Base-by-base conservation (phyloP, 2,797 vertebrate genomes). In the Microtus californicus region DNA sequence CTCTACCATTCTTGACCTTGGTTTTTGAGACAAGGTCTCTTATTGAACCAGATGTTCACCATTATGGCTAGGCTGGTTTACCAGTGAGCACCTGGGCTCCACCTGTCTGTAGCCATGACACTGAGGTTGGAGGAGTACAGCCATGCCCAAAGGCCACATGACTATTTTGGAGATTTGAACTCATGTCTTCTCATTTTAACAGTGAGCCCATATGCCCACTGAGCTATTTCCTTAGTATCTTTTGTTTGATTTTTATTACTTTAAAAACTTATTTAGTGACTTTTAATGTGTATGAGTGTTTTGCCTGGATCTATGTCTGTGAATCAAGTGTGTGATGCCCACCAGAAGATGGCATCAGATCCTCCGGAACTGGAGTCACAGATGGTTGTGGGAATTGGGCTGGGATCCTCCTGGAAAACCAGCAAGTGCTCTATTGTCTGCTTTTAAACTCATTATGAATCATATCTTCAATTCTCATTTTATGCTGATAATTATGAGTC, bases 401-500 rank as follows among this genome's bases (percentile, higher is more conserved):
- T 63, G 11, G 27, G 15, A 40, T 83, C 27, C 10, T 63, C 81
- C 40, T 65, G 37, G 40, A 85, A 85, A 67, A 34, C 43, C 81
- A 67, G 40, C 43, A 67, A 85, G 43, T 23, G 40, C 40, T 48
- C 43, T 85, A 48, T 34, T 23, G 29, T 67, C 45, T 59, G 37
- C n/a, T 89, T 94, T 87, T 83, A 76, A 61, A 12, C 7, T 74
- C 43, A 74, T 76, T 96, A 87, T 81, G 79, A 56, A 69, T 71
- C 29, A 77, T 6, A 95, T 56, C n/a, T 92, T 96, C 34, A 56
- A 23, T 67, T 93, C 43, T 79, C 27, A 90, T 95, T 43, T 83
- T 40, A 71, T 69, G 13, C 85, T 74, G 95, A n/a, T 93, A 74
- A 93, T 93, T 90, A 94, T 90, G 79, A 76, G 63, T 67, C 74